A percentile compares a stretch with the other conserved stretches of the same genome.
These are phyloP conservation scores for Drosophila macrospina DNA, from an alignment of 2,888 invertebrate species.

Conservation along the genomic window DNA sequence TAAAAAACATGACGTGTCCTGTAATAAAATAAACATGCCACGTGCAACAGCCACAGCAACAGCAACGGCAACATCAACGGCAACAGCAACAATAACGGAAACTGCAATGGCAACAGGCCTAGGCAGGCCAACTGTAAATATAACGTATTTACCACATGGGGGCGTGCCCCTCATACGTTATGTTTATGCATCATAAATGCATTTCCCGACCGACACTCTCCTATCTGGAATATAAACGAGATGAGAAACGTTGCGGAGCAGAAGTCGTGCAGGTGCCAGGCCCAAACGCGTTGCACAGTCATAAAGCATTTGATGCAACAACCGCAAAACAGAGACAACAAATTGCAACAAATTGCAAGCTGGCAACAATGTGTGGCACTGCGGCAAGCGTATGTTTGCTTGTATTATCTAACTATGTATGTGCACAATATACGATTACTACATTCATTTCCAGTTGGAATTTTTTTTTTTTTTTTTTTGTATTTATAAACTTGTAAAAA, in stretches of 20 bases:
- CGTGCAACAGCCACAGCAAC: slow-evolving; percentile 24
- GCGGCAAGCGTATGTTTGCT: slow-evolving; percentile 4
- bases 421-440: slow-evolving; percentile 43
- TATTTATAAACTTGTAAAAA: slow-evolving; percentile 64
- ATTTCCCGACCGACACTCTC: slow-evolving; percentile 45
- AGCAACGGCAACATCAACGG: slow-evolving; percentile 28
- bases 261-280: slow-evolving; percentile 8
- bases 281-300: slow-evolving; percentile 60
- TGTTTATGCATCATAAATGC: slow-evolving; percentile 77
- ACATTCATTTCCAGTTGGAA: slow-evolving; percentile 54
- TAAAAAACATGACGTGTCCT: slow-evolving; percentile 56
- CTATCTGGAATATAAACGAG: slow-evolving; percentile 15
- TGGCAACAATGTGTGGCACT: slow-evolving; percentile 24
- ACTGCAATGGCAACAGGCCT: slow-evolving; percentile 25
- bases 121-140: neutral
- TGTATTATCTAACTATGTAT: slow-evolving; percentile 47
- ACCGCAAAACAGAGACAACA: slow-evolving; percentile 60
- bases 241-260: slow-evolving; percentile 11
- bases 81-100: neutral
- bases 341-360: slow-evolving; percentile 76
- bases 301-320: slow-evolving; percentile 69
- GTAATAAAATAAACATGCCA: slow-evolving; percentile 64
- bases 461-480: slow-evolving; percentile 35
- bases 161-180: slow-evolving; percentile 52
- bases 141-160: slow-evolving; percentile 19